Conservation (phyloP, 1,140 invertebrate genomes). For the Drosophila teissieri region DNA sequence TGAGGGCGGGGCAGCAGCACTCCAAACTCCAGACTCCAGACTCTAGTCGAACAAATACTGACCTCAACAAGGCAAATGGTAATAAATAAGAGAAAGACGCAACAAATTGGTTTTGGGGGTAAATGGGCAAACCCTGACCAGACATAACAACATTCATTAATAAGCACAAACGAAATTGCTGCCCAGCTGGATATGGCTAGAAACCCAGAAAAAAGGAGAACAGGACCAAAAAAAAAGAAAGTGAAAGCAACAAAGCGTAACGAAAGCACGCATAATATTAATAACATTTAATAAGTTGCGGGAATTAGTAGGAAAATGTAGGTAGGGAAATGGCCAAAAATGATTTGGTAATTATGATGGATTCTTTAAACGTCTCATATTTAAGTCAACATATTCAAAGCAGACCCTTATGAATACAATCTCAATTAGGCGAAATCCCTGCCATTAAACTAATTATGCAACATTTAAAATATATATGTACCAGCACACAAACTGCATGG, state of each 20-base stretch:
- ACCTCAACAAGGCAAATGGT: constrained; percentile 80
- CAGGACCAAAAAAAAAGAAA: constrained; percentile 16
- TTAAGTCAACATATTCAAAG: constrained; percentile 17
- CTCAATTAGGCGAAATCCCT: constrained; percentile 23
- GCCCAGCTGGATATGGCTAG: constrained; percentile 64
- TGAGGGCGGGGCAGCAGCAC: constrained; percentile 17
- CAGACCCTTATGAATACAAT: constrained; percentile 13
- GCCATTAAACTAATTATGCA: constrained; percentile 26
- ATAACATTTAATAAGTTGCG: constrained; percentile 79
- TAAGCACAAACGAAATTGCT: constrained; percentile 70
- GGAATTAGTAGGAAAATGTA: constrained; percentile 53
- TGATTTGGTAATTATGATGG: constrained; percentile 65
- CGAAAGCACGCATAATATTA: constrained; percentile 66
- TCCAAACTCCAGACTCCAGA: constrained; percentile 45
- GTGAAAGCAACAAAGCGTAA: constrained; percentile 39
- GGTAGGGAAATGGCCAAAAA: not conserved
- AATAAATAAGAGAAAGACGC: constrained; percentile 68
- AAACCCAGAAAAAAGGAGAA: constrained; percentile 23
- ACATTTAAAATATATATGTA: constrained; percentile 19
- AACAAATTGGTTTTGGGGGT: constrained; percentile 30
- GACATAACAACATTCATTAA: constrained; percentile 78
- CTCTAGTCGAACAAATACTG: constrained; percentile 66
- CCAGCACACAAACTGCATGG: constrained; percentile 9
- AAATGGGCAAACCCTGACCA: constrained; percentile 67
- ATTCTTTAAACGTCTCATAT: constrained; percentile 37